These are phyloP conservation scores for Aphidius ervi DNA, from an alignment of 1,140 invertebrate species.

Conservation along the genomic window DNA sequence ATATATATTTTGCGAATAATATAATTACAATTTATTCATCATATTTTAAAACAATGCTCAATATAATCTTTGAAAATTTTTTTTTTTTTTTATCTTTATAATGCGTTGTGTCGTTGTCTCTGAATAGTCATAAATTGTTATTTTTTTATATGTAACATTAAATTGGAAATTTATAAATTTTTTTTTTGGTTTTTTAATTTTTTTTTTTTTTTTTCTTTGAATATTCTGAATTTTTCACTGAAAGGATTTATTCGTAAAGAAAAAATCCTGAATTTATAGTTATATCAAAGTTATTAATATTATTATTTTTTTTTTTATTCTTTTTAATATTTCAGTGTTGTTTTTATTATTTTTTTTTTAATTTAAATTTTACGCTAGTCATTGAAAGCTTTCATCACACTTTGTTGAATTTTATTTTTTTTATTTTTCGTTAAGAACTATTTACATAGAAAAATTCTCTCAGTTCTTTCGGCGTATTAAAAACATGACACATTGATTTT, in stretches of 20 bases:
- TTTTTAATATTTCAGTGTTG: background rate
- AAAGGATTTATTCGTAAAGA: background rate
- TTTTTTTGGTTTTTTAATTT: constrained; percentile 11
- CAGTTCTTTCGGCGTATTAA: constrained; percentile 41
- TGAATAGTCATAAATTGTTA: constrained; percentile 45
- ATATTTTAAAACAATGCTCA: constrained; percentile 13
- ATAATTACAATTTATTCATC: constrained; percentile 23
- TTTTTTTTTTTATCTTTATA: constrained; percentile 44
- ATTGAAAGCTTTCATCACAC: constrained; percentile 3
- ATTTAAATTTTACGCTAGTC: constrained; percentile 8
- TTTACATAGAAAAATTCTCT: constrained; percentile 43
- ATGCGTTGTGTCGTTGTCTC: constrained; percentile 54
- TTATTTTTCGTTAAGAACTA: constrained; percentile 26
- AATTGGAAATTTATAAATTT: constrained; percentile 14
- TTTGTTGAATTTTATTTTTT: background rate
- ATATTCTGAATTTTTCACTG: background rate
- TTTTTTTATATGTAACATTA: constrained; percentile 17
- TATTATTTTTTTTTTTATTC: constrained; percentile 10
- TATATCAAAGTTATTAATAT: constrained; percentile 9
- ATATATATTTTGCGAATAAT: constrained; percentile 2
- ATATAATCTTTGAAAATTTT: constrained; percentile 12
- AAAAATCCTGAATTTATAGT: constrained; percentile 16
- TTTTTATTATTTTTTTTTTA: constrained; percentile 2
- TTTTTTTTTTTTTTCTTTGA: constrained; percentile 2
- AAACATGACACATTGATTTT: constrained; percentile 18